Evolutionary conservation across 2,888 invertebrate genomes (phyloP).

Genomic region (Epistrophe eligans): DNA sequence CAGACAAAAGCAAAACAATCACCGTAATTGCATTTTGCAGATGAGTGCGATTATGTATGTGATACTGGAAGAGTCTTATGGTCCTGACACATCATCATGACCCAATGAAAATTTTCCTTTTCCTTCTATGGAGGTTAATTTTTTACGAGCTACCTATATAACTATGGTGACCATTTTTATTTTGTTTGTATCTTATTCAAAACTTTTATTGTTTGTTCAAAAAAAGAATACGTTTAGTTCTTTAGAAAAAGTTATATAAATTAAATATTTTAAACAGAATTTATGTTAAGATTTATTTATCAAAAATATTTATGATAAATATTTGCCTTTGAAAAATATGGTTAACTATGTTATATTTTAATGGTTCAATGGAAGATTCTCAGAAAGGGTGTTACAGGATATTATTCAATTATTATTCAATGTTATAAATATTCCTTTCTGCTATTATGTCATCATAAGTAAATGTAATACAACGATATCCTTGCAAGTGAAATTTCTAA

Average conservation of each 20-base stretch:
- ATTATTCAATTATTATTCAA: constrained; percentile 68
- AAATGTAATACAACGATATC: constrained; percentile 49
- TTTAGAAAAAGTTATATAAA: too few species aligned
- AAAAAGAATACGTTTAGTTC: background rate
- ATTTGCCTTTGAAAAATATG: background rate
- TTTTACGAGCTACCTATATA: constrained; percentile 35
- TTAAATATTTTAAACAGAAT: too few species aligned
- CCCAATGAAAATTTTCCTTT: constrained; percentile 53
- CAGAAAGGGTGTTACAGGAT: constrained; percentile 16
- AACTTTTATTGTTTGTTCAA: background rate
- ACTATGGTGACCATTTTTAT: background rate
- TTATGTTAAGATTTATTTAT: too few species aligned
- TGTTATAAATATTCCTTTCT: constrained; percentile 33
- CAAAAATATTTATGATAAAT: background rate
- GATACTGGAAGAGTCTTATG: constrained; percentile 45
- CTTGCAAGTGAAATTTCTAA: constrained; percentile 52
- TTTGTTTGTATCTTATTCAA: background rate
- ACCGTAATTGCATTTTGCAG: constrained; percentile 72
- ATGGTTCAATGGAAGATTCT: background rate
- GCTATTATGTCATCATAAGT: background rate
- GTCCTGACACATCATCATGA: constrained; percentile 51
- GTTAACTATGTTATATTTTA: background rate
- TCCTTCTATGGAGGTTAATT: constrained; percentile 44
- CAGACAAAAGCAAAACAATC: constrained; percentile 65
- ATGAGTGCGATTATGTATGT: constrained; percentile 62